phyloP scores from a whole-genome alignment of 2,888 invertebrate species.

The Macaria notata region DNA sequence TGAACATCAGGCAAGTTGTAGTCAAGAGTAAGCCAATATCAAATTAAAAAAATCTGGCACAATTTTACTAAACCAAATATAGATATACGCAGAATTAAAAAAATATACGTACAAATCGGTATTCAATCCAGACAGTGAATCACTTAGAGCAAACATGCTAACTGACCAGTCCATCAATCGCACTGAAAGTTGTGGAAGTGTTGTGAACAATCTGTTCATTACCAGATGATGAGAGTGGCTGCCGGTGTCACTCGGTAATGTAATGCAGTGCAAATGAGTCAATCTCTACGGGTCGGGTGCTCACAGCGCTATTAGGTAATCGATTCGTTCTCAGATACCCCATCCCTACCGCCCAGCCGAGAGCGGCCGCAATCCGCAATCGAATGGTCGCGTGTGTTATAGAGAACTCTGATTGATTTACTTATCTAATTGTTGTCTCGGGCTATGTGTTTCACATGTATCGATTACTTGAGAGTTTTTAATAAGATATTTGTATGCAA shows the following conservation, averaged over 20 bases:
- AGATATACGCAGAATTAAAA: too few relatives aligned
- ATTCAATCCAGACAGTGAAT: too few relatives aligned
- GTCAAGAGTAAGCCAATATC: too few relatives aligned
- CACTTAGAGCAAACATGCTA: too few relatives aligned
- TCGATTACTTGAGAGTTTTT: too few relatives aligned
- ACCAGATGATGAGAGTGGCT: conserved; percentile 77
- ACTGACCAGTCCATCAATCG: conserved; percentile 28
- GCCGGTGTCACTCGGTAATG: conserved; percentile 77
- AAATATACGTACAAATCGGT: too few relatives aligned
- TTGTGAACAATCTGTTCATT: conserved; percentile 65
- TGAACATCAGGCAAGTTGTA: too few relatives aligned
- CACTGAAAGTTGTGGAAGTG: conserved; percentile 44
- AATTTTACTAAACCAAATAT: too few relatives aligned
- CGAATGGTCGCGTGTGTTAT: conserved; percentile 46
- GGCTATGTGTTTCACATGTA: neutral
- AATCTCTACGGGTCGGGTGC: conserved; percentile 75
- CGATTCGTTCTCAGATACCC: conserved; percentile 62
- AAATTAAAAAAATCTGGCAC: too few relatives aligned
- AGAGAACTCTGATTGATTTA: conserved; percentile 45
- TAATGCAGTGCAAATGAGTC: conserved; percentile 82
- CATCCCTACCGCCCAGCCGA: conserved; percentile 42
- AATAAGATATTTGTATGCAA: too few relatives aligned
- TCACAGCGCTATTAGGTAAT: conserved; percentile 76
- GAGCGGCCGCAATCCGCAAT: conserved; percentile 26
- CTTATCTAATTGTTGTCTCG: conserved; percentile 32